These are phyloP conservation scores for Latrodectus hesperus DNA, from an alignment of 2,888 invertebrate species.

Conservation along the genomic window DNA sequence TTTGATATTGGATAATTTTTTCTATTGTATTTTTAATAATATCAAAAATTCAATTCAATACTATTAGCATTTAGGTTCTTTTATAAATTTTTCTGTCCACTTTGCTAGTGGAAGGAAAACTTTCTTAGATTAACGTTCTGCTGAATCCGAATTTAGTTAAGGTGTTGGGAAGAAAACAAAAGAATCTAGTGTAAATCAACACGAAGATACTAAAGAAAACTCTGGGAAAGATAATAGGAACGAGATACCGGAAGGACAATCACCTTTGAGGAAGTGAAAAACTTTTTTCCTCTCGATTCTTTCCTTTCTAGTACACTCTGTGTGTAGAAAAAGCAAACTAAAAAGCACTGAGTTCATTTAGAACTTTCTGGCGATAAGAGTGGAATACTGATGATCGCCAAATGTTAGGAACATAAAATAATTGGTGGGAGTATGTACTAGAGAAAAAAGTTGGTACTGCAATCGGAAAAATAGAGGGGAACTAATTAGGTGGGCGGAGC, in stretches of 20 bases:
- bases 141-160: slow-evolving; percentile 2
- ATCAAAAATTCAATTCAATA: too few species aligned
- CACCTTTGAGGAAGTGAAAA: slow-evolving; percentile 45
- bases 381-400: slow-evolving; percentile 33
- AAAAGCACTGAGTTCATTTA: slow-evolving; percentile 47
- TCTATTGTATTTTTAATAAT: too few species aligned
- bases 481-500: too few species aligned
- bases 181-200: slow-evolving; percentile 32
- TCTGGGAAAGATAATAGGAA: neutral
- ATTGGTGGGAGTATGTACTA: too few species aligned
- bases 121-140: too few species aligned
- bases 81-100: too few species aligned
- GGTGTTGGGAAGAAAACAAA: slow-evolving; percentile 37
- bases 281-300: slow-evolving; percentile 15
- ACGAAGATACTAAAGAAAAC: neutral
- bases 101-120: too few species aligned
- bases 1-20: too few species aligned
- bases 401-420: too few species aligned
- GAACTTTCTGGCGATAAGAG: slow-evolving; percentile 25
- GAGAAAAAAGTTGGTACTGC: too few species aligned
- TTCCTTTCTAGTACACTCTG: slow-evolving; percentile 11
- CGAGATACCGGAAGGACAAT: slow-evolving; percentile 47
- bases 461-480: too few species aligned
- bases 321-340: slow-evolving; percentile 8
- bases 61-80: too few species aligned